Percentiles rank a stretch among this genome's conserved stretches.
Evolutionary conservation across 1,140 invertebrate genomes (phyloP).

Genomic region (Microvelia longipes): DNA sequence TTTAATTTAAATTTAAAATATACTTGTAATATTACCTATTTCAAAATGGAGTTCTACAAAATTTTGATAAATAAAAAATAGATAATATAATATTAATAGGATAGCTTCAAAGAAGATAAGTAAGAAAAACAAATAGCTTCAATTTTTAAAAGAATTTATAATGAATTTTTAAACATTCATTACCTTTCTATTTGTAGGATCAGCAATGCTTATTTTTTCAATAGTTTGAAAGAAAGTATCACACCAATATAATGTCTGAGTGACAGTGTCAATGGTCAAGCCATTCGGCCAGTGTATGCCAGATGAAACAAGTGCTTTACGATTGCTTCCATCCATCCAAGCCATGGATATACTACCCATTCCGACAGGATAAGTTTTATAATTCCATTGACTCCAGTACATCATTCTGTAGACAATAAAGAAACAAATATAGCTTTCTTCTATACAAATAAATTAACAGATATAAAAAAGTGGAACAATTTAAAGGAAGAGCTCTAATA

Average conservation of each 20-base stretch:
- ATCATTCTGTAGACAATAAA: constrained; percentile 26
- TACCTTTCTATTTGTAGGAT: not conserved
- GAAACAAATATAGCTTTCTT: not conserved
- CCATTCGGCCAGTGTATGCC: constrained; percentile 39
- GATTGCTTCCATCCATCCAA: constrained; percentile 37
- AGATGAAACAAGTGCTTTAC: constrained; percentile 28
- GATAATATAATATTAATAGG: too few species aligned
- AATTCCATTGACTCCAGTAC: constrained; percentile 37
- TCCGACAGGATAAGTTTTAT: constrained; percentile 13
- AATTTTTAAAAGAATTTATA: too few species aligned
- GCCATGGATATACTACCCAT: constrained; percentile 33
- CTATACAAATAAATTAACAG: not conserved
- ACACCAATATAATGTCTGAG: constrained; percentile 38
- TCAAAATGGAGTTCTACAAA: too few species aligned
- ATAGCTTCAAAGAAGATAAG: too few species aligned
- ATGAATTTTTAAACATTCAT: too few species aligned
- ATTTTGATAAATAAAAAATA: too few species aligned
- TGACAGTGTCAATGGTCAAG: constrained; percentile 35
- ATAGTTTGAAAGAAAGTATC: constrained; percentile 37
- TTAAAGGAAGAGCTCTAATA: too few species aligned
- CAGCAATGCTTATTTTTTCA: constrained; percentile 25
- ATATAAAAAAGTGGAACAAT: not conserved
- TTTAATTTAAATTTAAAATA: too few species aligned
- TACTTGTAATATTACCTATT: too few species aligned
- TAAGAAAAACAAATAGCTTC: too few species aligned